Percentiles rank a stretch among this genome's conserved stretches.
phyloP scores from a whole-genome alignment of 2,888 invertebrate species.

The Euspilapteryx auroguttella region DNA sequence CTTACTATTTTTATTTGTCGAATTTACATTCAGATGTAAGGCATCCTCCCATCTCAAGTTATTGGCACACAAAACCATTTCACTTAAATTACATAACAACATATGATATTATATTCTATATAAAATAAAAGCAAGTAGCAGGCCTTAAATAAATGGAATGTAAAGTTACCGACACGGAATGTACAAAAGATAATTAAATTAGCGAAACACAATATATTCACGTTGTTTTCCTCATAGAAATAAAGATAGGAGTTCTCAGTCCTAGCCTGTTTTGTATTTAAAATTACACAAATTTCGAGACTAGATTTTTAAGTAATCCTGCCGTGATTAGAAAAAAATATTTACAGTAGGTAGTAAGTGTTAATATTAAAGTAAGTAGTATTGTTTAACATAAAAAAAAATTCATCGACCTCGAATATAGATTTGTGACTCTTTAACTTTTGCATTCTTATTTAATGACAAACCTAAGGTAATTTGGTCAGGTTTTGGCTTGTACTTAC shows the following conservation, averaged over 20 bases:
- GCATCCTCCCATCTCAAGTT: slow-evolving; percentile 43
- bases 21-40: slow-evolving; percentile 57
- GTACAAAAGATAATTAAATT: no score
- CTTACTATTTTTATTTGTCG: slow-evolving; percentile 57
- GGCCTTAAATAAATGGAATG: slow-evolving; percentile 35
- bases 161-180: slow-evolving; percentile 10
- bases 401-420: no score
- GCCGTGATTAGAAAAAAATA: slow-evolving; percentile 30
- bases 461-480: slow-evolving; percentile 36
- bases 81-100: no score
- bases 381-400: slow-evolving; percentile 14
- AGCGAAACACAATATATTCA: no score
- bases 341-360: slow-evolving; percentile 20
- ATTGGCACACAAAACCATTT: slow-evolving; percentile 54
- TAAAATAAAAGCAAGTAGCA: slow-evolving; percentile 16
- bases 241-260: no score
- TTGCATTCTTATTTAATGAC: slow-evolving; percentile 13
- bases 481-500: slow-evolving; percentile 34
- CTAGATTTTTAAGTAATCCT: slow-evolving; percentile 49
- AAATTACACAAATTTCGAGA: slow-evolving; percentile 36
- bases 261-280: slow-evolving; percentile 23
- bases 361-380: slow-evolving; percentile 10
- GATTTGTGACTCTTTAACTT: slow-evolving; percentile 36
- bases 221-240: no score
- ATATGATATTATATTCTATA: no score